A percentile compares a stretch with the other conserved stretches of the same genome.
Conservation (phyloP, 2,113 vertebrate species). For the Hydropotes inermis region DNA sequence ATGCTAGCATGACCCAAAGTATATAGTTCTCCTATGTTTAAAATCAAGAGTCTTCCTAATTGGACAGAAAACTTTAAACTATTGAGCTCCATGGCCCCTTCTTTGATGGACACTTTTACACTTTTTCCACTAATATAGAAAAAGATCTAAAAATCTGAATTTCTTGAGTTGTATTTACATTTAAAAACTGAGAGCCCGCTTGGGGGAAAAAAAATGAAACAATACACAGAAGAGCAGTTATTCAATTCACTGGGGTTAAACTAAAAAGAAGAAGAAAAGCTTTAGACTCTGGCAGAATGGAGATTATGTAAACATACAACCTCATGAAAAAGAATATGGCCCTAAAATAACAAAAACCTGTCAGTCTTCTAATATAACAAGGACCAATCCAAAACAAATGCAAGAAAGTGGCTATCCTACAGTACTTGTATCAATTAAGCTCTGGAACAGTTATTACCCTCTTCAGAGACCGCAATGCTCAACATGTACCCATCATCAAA, state of each 20-base stretch:
- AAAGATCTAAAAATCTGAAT: neutral
- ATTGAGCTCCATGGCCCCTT: neutral
- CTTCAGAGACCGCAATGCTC: neutral
- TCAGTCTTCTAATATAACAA: neutral
- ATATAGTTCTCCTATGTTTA: neutral
- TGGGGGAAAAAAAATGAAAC: neutral
- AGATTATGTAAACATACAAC: neutral
- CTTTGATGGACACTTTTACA: neutral
- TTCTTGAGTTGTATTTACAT: neutral
- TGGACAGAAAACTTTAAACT: neutral
- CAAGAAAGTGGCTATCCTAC: neutral
- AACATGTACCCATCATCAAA: neutral
- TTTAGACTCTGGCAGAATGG: neutral
- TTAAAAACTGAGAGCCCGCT: neutral
- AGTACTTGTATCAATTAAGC: neutral
- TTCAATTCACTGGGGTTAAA: neutral
- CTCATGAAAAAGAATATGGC: neutral
- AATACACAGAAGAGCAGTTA: neutral
- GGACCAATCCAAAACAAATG: neutral
- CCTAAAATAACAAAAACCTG: conserved; percentile 18
- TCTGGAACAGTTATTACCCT: neutral
- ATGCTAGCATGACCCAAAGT: neutral
- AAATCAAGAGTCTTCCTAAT: neutral
- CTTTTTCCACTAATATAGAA: conserved; percentile 12
- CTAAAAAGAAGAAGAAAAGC: neutral